Conservation (phyloP, 2,888 invertebrate genomes). For the Yponomeuta sedellus region DNA sequence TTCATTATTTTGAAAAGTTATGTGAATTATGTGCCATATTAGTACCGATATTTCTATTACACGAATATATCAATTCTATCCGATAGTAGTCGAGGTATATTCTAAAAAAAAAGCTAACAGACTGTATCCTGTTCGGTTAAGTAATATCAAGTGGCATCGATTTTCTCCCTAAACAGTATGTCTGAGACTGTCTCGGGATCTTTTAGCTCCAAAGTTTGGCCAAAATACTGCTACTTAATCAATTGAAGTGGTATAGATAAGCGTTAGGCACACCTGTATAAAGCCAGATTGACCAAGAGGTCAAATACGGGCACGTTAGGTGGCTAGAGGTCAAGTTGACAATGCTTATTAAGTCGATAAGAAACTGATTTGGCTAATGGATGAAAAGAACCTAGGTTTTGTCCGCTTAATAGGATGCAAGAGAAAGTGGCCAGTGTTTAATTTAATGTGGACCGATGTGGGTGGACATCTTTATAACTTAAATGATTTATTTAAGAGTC, state of each 20-base stretch:
- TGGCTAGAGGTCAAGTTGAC: neutral
- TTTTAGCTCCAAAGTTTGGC: neutral
- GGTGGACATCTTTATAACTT: neutral
- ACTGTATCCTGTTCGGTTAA: too few species aligned
- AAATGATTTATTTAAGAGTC: too few species aligned
- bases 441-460: neutral
- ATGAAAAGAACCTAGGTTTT: neutral
- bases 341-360: neutral
- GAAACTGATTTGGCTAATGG: constrained; percentile 3
- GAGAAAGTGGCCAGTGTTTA: neutral
- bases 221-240: too few species aligned
- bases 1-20: too few species aligned
- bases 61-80: too few species aligned
- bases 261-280: neutral
- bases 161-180: neutral
- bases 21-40: too few species aligned
- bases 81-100: too few species aligned
- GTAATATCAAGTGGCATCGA: neutral
- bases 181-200: neutral
- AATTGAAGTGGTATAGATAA: neutral
- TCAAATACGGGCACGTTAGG: neutral
- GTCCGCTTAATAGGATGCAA: neutral
- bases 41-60: too few species aligned
- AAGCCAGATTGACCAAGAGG: neutral
- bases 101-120: too few species aligned